Evolutionary conservation across 2,113 vertebrate species (phyloP).

Genomic region (Psittacus erithacus): DNA sequence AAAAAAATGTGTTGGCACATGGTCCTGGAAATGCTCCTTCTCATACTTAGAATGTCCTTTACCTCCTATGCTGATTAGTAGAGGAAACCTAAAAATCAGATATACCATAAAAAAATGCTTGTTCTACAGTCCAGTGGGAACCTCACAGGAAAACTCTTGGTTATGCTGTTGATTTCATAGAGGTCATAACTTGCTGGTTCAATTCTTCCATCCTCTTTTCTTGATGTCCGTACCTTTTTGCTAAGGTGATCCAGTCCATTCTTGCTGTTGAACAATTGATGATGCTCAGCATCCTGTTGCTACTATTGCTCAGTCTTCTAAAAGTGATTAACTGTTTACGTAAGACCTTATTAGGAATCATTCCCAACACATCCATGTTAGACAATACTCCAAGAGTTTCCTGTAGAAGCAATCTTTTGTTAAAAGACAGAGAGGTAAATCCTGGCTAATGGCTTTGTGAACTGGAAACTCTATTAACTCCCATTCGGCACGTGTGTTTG

Average conservation of each 20-base stretch:
- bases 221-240: neutral
- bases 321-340: neutral
- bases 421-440: neutral
- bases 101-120: neutral
- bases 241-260: neutral
- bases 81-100: neutral
- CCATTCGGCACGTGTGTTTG: neutral
- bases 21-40: neutral
- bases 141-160: neutral
- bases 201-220: neutral
- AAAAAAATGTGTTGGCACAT: neutral
- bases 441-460: neutral
- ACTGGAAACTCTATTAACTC: neutral
- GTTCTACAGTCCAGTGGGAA: neutral
- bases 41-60: neutral
- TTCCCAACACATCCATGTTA: neutral
- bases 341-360: neutral
- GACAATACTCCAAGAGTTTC: neutral
- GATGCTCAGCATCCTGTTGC: neutral
- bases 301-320: neutral
- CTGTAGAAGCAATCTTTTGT: neutral
- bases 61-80: neutral
- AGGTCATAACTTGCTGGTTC: neutral
- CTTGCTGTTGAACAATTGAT: fast-evolving
- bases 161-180: neutral